Percentiles rank a stretch among this genome's conserved stretches.
These are phyloP conservation scores for Akabosia matsudoensis DNA, from an alignment of 1,140 invertebrate species.

Conservation along the genomic window DNA sequence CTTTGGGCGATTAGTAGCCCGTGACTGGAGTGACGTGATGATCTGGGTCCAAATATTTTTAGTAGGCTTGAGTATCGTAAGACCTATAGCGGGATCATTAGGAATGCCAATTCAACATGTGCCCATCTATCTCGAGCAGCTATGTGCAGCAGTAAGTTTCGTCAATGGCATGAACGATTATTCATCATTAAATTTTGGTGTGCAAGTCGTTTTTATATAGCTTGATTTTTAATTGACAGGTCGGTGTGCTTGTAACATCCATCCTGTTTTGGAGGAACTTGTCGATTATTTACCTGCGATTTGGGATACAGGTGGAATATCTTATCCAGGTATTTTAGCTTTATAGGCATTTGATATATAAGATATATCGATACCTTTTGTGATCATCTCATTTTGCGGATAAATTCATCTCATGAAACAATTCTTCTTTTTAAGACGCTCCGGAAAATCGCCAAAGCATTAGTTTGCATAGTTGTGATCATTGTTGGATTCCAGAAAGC, in stretches of 20 bases:
- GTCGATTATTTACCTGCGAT: neutral
- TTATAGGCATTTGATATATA: neutral
- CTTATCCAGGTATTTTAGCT: neutral
- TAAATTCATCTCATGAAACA: neutral
- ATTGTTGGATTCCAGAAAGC: conserved; percentile 11
- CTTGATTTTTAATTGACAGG: neutral
- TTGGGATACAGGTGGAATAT: conserved; percentile 11
- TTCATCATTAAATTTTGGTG: too few relatives aligned
- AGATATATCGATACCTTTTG: neutral
- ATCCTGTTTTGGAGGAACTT: neutral
- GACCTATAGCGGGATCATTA: too few relatives aligned
- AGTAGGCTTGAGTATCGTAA: too few relatives aligned
- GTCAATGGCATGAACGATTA: too few relatives aligned
- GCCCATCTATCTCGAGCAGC: too few relatives aligned
- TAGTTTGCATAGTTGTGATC: neutral
- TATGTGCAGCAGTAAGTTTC: too few relatives aligned
- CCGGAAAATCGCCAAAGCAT: neutral
- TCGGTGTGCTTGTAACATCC: neutral
- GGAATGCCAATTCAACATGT: too few relatives aligned
- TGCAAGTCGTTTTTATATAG: neutral
- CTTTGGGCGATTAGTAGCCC: too few relatives aligned
- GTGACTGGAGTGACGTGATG: too few relatives aligned
- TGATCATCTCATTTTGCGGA: too few relatives aligned
- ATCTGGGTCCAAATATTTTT: too few relatives aligned
- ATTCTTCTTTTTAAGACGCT: neutral